Conservation (phyloP, 35 echinoderm and acorn worm genomes). For the Lytechinus pictus region DNA sequence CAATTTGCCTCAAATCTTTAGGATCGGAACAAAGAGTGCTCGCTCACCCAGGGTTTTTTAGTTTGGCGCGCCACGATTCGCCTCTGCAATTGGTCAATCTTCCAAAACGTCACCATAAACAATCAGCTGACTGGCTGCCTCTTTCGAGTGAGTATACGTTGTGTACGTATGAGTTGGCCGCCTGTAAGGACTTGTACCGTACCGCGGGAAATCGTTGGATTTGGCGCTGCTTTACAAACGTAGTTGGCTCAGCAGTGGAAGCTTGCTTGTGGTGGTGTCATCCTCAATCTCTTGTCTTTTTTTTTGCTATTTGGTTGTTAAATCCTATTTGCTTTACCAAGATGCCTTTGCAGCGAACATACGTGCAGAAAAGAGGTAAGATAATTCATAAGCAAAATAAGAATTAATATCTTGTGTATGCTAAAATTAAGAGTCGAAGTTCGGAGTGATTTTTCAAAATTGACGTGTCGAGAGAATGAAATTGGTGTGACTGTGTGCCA, state of each 20-base stretch:
- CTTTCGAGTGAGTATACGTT: neutral
- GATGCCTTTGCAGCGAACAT: slow-evolving; percentile 33
- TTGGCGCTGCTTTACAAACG: neutral
- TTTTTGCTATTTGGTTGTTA: neutral
- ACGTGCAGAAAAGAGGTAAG: slow-evolving; percentile 24
- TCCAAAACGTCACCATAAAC: neutral
- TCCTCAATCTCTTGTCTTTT: neutral
- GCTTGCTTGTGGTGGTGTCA: neutral
- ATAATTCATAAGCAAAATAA: neutral
- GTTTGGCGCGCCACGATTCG: neutral
- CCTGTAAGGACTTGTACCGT: neutral
- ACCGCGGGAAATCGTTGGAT: neutral
- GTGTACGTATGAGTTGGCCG: neutral
- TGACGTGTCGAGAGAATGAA: no score
- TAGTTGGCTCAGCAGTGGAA: neutral
- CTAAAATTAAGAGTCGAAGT: no score
- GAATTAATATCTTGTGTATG: neutral
- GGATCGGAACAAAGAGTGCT: no score
- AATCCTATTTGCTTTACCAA: neutral
- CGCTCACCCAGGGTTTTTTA: neutral
- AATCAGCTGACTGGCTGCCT: slow-evolving; percentile 9
- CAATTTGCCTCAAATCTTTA: no score
- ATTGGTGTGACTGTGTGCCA: no score
- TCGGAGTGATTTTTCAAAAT: no score
- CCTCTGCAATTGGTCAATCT: no score